phyloP scores from a whole-genome alignment of 1,140 invertebrate genomes.

The Panulirus ornatus region DNA sequence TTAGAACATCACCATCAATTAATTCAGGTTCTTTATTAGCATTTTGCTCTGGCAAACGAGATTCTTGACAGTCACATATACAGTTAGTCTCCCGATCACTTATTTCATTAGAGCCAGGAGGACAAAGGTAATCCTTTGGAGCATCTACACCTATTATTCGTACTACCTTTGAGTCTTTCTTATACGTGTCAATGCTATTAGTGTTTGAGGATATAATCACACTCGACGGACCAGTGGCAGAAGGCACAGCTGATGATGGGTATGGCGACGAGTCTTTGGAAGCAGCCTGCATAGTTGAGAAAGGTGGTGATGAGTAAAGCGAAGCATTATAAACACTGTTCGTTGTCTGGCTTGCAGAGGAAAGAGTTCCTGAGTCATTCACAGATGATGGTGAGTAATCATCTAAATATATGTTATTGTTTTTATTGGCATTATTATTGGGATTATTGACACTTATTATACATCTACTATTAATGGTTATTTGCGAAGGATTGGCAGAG shows the following conservation, averaged over 20 bases:
- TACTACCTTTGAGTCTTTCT: conserved; percentile 25
- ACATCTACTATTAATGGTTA: conserved; percentile 64
- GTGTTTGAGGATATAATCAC: conserved; percentile 43
- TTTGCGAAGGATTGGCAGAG: conserved; percentile 33
- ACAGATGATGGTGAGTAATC: conserved; percentile 55
- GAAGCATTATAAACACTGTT: conserved; percentile 44
- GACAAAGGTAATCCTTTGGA: neutral
- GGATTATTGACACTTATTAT: conserved; percentile 65
- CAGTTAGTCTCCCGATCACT: conserved; percentile 23
- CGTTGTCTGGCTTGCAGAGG: conserved; percentile 53
- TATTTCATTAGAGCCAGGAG: neutral
- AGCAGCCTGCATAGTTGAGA: conserved; percentile 12
- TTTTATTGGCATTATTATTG: conserved; percentile 61
- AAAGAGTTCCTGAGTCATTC: conserved; percentile 48
- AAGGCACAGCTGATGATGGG: conserved; percentile 65
- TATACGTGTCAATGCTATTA: conserved; percentile 6
- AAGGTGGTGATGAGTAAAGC: neutral
- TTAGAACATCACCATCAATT: conserved; percentile 14
- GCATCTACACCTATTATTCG: conserved; percentile 7
- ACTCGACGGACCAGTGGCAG: conserved; percentile 47
- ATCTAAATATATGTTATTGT: conserved; percentile 63
- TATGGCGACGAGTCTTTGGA: conserved; percentile 57
- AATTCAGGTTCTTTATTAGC: neutral
- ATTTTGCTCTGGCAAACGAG: neutral
- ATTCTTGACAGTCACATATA: conserved; percentile 43